phyloP scores from a whole-genome alignment of 1,140 invertebrate species.

The Sesamia nonagrioides region DNA sequence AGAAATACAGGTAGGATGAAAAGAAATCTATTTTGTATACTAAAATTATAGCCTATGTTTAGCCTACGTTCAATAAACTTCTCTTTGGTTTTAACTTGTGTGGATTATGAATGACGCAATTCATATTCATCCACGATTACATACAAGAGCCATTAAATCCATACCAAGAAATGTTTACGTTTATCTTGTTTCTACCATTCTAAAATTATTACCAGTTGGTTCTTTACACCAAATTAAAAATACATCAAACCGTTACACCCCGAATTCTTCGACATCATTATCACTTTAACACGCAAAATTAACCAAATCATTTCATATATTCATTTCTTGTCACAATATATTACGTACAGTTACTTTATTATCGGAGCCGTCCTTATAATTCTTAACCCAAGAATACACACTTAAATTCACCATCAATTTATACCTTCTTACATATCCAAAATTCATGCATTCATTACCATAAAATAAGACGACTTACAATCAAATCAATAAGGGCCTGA shows the following conservation, averaged over 20 bases:
- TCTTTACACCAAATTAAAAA: slow-evolving; percentile 36
- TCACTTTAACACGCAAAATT: slow-evolving; percentile 34
- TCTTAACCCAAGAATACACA: slow-evolving; percentile 35
- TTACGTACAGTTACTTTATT: slow-evolving; percentile 38
- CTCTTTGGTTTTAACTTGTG: neutral
- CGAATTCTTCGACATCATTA: slow-evolving; percentile 21
- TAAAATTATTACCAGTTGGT: neutral
- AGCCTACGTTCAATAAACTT: neutral
- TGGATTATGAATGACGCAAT: slow-evolving; percentile 1
- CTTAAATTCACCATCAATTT: slow-evolving; percentile 31
- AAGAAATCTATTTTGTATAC: neutral
- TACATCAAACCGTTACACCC: slow-evolving; percentile 26
- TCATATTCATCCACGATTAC: neutral
- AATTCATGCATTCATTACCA: slow-evolving; percentile 54
- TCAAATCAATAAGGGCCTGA: slow-evolving; percentile 57
- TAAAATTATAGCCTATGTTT: slow-evolving; percentile 7
- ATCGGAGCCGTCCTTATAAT: slow-evolving; percentile 35
- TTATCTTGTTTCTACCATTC: too few species aligned
- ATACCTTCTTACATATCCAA: slow-evolving; percentile 30
- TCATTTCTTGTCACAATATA: slow-evolving; percentile 25
- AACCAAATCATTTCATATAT: slow-evolving; percentile 39
- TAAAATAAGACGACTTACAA: slow-evolving; percentile 50
- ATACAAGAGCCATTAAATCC: neutral
- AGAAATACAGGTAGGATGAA: neutral
- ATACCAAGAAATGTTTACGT: neutral